Percentiles rank a stretch among this genome's conserved stretches.
phyloP scores from a whole-genome alignment of 2,113 vertebrate species.

The Equus przewalskii region DNA sequence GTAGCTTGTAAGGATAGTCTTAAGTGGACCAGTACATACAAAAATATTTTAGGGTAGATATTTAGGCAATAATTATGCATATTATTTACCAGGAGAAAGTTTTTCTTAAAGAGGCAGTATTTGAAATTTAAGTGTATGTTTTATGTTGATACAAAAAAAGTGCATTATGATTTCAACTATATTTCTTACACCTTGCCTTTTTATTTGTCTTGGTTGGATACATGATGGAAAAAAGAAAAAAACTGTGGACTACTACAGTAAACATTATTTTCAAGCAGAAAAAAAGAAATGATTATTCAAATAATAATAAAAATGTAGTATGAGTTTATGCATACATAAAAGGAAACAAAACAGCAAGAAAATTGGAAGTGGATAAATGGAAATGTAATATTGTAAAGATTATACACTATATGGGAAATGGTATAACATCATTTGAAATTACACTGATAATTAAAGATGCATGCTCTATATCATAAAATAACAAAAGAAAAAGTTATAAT shows the following conservation, averaged over 20 bases:
- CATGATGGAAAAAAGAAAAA: neutral
- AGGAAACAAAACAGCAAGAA: neutral
- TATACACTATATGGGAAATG: neutral
- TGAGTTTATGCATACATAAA: neutral
- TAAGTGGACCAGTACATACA: neutral
- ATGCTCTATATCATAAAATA: constrained; percentile 18
- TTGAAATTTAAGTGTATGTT: constrained; percentile 32
- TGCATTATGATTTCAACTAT: neutral
- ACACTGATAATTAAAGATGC: neutral
- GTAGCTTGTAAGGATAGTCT: neutral
- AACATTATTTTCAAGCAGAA: constrained; percentile 47
- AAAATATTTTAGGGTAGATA: constrained; percentile 7
- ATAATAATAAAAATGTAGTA: neutral
- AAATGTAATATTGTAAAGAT: neutral
- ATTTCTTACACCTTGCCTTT: constrained; percentile 28
- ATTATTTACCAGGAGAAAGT: neutral
- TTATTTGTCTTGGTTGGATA: neutral
- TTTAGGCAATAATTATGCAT: neutral
- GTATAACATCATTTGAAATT: constrained; percentile 27
- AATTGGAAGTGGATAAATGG: neutral
- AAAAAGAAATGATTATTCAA: neutral
- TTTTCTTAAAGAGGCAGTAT: neutral
- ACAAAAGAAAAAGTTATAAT: neutral
- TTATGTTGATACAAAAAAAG: neutral
- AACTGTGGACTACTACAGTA: neutral